phyloP scores from a whole-genome alignment of 2,888 invertebrate genomes.

The Chloromyia formosa region DNA sequence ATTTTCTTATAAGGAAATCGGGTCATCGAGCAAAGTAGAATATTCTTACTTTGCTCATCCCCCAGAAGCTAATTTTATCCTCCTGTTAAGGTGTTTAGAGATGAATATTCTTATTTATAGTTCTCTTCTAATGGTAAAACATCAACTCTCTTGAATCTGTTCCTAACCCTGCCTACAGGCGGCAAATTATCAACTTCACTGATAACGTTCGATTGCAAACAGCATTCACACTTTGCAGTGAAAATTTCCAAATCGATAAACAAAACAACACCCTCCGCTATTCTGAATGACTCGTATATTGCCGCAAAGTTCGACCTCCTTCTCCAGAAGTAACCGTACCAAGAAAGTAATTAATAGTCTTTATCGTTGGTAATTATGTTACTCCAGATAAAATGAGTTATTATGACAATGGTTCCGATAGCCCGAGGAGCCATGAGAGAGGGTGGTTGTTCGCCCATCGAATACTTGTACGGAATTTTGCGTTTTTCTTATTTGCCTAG shows the following conservation, averaged over 20 bases:
- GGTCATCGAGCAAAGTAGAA: too few relatives aligned
- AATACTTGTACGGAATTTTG: not conserved
- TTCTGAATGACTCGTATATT: not conserved
- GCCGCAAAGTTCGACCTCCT: not conserved
- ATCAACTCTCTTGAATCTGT: too few relatives aligned
- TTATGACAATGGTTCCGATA: slow-evolving; percentile 43
- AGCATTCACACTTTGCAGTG: not conserved
- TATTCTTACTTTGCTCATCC: too few relatives aligned
- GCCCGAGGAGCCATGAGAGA: slow-evolving; percentile 5
- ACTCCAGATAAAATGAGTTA: slow-evolving; percentile 49
- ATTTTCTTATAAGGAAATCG: too few relatives aligned
- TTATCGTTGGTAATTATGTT: slow-evolving; percentile 49
- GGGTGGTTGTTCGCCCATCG: not conserved
- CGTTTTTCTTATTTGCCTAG: slow-evolving; percentile 3
- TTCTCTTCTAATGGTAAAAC: too few relatives aligned
- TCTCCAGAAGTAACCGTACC: not conserved
- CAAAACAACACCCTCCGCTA: slow-evolving; percentile 15
- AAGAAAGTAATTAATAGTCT: slow-evolving; percentile 50
- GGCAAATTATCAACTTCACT: too few relatives aligned
- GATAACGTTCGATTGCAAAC: too few relatives aligned
- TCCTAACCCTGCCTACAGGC: too few relatives aligned
- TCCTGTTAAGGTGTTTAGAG: too few relatives aligned
- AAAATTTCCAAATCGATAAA: slow-evolving; percentile 38
- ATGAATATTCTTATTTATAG: too few relatives aligned
- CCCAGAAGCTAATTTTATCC: too few relatives aligned